Percentiles rank a stretch among this genome's conserved stretches.
Evolutionary conservation across 2,888 invertebrate species (phyloP).

Genomic region (Camponotus fellah): DNA sequence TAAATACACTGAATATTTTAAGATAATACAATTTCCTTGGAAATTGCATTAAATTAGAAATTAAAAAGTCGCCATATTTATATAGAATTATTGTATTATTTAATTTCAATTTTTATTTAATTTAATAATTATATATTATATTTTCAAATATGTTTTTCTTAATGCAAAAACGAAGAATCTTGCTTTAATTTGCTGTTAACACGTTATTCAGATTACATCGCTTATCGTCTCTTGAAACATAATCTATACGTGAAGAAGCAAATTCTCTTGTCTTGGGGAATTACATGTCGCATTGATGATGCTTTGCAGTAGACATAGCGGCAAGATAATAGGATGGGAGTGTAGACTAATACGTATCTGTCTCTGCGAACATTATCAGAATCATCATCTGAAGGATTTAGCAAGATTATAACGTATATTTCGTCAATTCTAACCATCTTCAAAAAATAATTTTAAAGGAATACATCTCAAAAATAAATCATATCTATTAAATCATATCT

Average conservation of each 20-base stretch:
- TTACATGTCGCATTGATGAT: constrained; percentile 66
- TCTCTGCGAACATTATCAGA: constrained; percentile 70
- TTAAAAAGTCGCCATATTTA: background rate
- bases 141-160: background rate
- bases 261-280: constrained; percentile 46
- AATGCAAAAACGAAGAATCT: background rate
- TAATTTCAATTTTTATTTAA: too few relatives aligned
- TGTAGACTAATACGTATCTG: constrained; percentile 70
- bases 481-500: background rate
- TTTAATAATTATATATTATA: background rate
- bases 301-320: constrained; percentile 59
- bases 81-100: background rate
- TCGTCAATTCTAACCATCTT: background rate
- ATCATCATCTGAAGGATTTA: constrained; percentile 51
- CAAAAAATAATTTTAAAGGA: background rate
- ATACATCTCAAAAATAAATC: background rate
- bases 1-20: background rate
- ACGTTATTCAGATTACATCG: constrained; percentile 27
- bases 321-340: constrained; percentile 72
- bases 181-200: background rate
- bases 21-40: background rate
- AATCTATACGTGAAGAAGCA: constrained; percentile 61
- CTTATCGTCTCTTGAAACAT: constrained; percentile 28
- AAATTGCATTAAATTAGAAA: background rate
- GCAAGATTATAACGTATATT: constrained; percentile 15